Percentiles rank a stretch among this genome's conserved stretches.
phyloP scores from a whole-genome alignment of 2,797 vertebrate species.

The Acanthopagrus latus region DNA sequence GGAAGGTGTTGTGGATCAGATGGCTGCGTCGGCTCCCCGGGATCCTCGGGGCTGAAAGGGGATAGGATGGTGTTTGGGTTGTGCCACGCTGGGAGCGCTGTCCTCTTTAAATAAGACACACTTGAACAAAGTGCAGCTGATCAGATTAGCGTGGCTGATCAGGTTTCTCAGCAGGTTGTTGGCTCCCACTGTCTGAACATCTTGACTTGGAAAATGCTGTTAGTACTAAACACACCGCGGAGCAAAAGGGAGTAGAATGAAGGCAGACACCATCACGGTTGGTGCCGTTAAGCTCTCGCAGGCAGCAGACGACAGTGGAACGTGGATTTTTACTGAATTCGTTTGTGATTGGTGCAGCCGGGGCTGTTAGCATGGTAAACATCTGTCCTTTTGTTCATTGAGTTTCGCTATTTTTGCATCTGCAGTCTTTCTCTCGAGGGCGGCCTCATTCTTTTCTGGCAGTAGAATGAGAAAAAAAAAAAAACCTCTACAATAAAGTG shows the following conservation, averaged over 20 bases:
- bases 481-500: slow-evolving; percentile 58
- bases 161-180: slow-evolving; percentile 75
- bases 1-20: slow-evolving; percentile 58
- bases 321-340: slow-evolving; percentile 18
- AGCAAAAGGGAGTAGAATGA: slow-evolving; percentile 28
- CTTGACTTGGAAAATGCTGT: slow-evolving; percentile 55
- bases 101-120: slow-evolving; percentile 79
- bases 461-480: slow-evolving; percentile 36
- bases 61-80: slow-evolving; percentile 84
- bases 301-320: slow-evolving; percentile 18
- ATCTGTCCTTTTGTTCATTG: slow-evolving; percentile 36
- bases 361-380: slow-evolving; percentile 43
- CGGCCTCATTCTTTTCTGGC: slow-evolving; percentile 51
- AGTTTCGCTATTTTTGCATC: slow-evolving; percentile 30
- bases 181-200: slow-evolving; percentile 74
- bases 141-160: slow-evolving; percentile 82
- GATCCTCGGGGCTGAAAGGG: slow-evolving; percentile 69
- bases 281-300: slow-evolving; percentile 20
- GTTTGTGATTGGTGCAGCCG: slow-evolving; percentile 2
- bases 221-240: slow-evolving; percentile 40
- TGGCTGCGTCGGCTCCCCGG: slow-evolving; percentile 56
- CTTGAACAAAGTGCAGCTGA: slow-evolving; percentile 77
- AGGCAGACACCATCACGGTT: slow-evolving; percentile 21
- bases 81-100: slow-evolving; percentile 66
- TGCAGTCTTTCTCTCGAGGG: slow-evolving; percentile 61